Percentiles rank a stretch among this genome's conserved stretches.
These are phyloP conservation scores for Platyura marginata DNA, from an alignment of 1,140 invertebrate genomes.

Conservation along the genomic window DNA sequence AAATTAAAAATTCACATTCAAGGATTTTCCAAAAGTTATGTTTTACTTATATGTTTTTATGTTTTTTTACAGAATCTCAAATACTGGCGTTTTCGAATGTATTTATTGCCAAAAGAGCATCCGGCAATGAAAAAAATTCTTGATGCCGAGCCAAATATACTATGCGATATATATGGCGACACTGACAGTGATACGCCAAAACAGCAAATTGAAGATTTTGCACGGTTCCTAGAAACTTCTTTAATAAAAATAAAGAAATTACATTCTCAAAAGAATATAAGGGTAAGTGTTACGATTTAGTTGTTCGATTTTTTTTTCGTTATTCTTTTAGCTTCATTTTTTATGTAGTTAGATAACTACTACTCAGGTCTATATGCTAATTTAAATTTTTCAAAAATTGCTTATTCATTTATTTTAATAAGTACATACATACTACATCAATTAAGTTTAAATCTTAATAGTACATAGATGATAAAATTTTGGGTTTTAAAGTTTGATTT, in stretches of 20 bases:
- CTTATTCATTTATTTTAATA: no score
- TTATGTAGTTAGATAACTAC: constrained; percentile 8
- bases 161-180: constrained; percentile 63
- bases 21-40: no score
- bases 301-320: constrained; percentile 15
- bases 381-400: not conserved
- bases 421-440: no score
- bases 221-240: constrained; percentile 72
- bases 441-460: no score
- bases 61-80: constrained; percentile 49
- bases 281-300: constrained; percentile 27
- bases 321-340: constrained; percentile 6
- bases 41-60: no score
- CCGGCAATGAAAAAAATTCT: constrained; percentile 50
- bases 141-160: constrained; percentile 40
- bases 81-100: constrained; percentile 86
- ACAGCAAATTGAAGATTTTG: constrained; percentile 51
- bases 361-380: constrained; percentile 4
- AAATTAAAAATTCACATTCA: no score
- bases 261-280: constrained; percentile 8
- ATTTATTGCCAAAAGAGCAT: constrained; percentile 61
- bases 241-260: constrained; percentile 71
- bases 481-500: no score
- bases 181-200: constrained; percentile 38
- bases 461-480: no score